Evolutionary conservation across 2,888 invertebrate genomes (phyloP), one percentile per base, ranked within the genome.

Genomic region (Gerris lacustris): DNA sequence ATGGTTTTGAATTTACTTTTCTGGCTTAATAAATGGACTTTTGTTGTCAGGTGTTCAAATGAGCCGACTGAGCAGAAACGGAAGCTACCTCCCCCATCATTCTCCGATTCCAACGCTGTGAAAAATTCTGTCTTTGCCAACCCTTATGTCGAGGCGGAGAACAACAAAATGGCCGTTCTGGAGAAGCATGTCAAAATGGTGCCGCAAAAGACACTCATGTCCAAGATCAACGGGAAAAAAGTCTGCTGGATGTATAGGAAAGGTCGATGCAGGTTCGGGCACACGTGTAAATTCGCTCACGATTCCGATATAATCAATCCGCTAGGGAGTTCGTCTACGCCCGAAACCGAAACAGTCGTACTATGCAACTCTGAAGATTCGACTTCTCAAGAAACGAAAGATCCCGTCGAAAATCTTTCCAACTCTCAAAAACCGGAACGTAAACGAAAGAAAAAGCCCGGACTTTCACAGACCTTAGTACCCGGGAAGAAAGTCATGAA

Each of bases 151-250:
- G 89, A 90, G 79, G 94, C 90, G 0, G 94, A 94, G 80, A 86
- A 88, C 78, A 91, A 91, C 4, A 92, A 94, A 79, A 88, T 89
- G 72, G 91, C 92, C 15, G 88, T 93, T 71, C 82, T 95, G 66
- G 93, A 95, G 78, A 92, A 92, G 78, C 95, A 95, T 80, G 94
- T 95, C 0, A 94, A 94, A 85, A 92, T 96, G 92, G 93, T 90
- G 77, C 85, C 84, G 11, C 82, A 82, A 74, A 87, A 87, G 79
- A 87, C 87, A 75, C 87, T 88, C 78, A 86, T 87, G n/a, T 86
- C 87, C 77, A 87, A 87, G 81, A 91, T 92, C 76, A 93, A 93
- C 79, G 93, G 92, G 0, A 91, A 89, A 77, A 91, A 90, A 79
- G 90, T 95, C 73, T 96, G 96, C 80, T 95, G 93, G 92, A 95